These are phyloP conservation scores for Protobothrops mucrosquamatus DNA, from an alignment of 2,113 vertebrate genomes.

Conservation along the genomic window DNA sequence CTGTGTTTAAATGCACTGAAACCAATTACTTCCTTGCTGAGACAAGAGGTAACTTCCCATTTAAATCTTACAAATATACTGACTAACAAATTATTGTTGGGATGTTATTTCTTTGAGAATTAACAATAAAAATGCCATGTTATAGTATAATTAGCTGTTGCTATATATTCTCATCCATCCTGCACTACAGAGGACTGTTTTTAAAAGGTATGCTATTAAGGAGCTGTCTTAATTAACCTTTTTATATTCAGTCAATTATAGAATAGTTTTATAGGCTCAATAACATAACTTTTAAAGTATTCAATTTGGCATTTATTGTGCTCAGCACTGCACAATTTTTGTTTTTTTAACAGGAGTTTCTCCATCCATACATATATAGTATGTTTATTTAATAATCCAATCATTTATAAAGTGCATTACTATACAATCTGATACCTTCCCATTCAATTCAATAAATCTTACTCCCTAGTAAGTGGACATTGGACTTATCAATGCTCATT, in stretches of 20 bases:
- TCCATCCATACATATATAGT: not conserved
- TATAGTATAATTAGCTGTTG: constrained; percentile 65
- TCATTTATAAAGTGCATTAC: not conserved
- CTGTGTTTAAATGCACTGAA: constrained; percentile 56
- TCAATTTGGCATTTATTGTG: not conserved
- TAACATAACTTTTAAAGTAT: constrained; percentile 37
- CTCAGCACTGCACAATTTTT: not conserved
- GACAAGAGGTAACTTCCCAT: constrained; percentile 65
- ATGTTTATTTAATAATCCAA: not conserved
- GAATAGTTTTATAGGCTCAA: constrained; percentile 24
- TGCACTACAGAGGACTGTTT: constrained; percentile 36
- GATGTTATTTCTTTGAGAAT: constrained; percentile 66
- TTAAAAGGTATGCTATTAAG: constrained; percentile 48
- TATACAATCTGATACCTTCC: not conserved
- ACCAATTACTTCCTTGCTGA: constrained; percentile 66
- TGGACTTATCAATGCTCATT: not conserved
- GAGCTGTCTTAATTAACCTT: constrained; percentile 61
- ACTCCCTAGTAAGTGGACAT: not conserved
- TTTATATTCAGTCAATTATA: constrained; percentile 48
- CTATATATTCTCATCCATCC: constrained; percentile 49
- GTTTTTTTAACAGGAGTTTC: not conserved
- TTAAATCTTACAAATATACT: constrained; percentile 57
- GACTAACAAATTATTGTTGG: constrained; percentile 60
- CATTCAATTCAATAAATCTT: not conserved
- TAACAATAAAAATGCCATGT: constrained; percentile 59